phyloP scores from a whole-genome alignment of 2,113 vertebrate genomes.

The Pagrus major region DNA sequence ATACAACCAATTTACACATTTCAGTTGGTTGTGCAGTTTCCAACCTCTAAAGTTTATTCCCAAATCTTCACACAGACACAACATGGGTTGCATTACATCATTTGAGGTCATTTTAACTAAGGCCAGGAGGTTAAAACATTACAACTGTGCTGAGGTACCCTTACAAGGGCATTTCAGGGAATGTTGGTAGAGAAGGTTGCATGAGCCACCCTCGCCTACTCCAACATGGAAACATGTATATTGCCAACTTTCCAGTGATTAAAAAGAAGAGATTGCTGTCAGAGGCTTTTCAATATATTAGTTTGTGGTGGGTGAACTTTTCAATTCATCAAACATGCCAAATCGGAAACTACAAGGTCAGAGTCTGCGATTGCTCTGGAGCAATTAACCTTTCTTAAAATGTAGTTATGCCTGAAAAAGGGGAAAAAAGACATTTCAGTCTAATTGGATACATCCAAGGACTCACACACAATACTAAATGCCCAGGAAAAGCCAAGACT shows the following conservation, averaged over 20 bases:
- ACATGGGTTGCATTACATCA: neutral
- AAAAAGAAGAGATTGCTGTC: neutral
- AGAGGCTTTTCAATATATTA: neutral
- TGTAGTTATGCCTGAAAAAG: neutral
- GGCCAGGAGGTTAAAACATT: constrained; percentile 17
- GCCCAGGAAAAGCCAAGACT: constrained; percentile 33
- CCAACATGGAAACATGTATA: constrained; percentile 4
- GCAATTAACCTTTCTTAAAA: constrained; percentile 17
- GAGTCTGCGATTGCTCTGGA: neutral
- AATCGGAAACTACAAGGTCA: constrained; percentile 6
- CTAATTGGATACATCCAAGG: constrained; percentile 36
- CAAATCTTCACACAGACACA: neutral
- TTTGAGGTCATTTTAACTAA: neutral
- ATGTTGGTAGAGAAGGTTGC: neutral
- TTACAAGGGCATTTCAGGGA: neutral
- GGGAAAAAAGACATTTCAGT: constrained; percentile 29
- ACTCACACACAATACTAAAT: constrained; percentile 25
- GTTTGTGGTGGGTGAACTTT: neutral
- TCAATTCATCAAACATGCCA: neutral
- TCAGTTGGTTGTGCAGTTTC: constrained; percentile 7
- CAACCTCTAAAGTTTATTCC: neutral
- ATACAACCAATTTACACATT: neutral
- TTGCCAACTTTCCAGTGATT: neutral
- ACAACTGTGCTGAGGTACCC: neutral
- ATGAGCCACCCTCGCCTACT: neutral